These are phyloP conservation scores for Porites lutea DNA, from an alignment of 64 coral and sea anemone species.

Conservation along the genomic window DNA sequence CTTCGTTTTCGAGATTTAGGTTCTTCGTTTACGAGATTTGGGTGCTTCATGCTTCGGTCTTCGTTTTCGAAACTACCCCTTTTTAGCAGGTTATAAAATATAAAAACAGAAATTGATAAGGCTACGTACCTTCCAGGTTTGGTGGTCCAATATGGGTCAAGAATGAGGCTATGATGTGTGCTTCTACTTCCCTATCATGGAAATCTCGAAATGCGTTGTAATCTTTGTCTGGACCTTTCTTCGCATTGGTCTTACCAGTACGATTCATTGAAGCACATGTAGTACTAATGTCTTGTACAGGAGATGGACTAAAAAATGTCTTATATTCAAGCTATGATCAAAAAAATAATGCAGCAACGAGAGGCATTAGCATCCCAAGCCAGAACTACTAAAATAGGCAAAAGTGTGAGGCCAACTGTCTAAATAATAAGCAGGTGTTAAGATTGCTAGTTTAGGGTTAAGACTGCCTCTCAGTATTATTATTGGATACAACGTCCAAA, in stretches of 20 bases:
- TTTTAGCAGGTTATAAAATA: too few relatives aligned
- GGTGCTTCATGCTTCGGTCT: too few relatives aligned
- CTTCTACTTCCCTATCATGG: neutral
- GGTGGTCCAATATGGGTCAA: neutral
- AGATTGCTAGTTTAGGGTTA: too few relatives aligned
- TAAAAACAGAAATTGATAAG: too few relatives aligned
- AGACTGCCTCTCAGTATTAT: too few relatives aligned
- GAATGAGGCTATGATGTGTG: neutral
- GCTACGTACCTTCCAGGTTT: too few relatives aligned
- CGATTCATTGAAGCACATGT: conserved; percentile 52
- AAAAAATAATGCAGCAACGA: neutral
- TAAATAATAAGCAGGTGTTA: too few relatives aligned
- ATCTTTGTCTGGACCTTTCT: conserved; percentile 26
- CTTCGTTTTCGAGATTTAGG: too few relatives aligned
- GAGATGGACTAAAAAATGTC: neutral
- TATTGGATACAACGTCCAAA: too few relatives aligned
- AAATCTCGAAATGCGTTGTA: conserved; percentile 13
- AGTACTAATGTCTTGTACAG: conserved; percentile 24
- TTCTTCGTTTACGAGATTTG: too few relatives aligned
- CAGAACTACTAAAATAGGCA: neutral
- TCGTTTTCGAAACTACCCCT: too few relatives aligned
- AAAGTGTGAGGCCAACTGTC: too few relatives aligned
- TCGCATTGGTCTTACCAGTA: conserved; percentile 53
- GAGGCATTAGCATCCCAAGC: neutral
- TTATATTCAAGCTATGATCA: conserved; percentile 18